Conservation (phyloP, 2,888 invertebrate genomes). For the Trissolcus japonicus region DNA sequence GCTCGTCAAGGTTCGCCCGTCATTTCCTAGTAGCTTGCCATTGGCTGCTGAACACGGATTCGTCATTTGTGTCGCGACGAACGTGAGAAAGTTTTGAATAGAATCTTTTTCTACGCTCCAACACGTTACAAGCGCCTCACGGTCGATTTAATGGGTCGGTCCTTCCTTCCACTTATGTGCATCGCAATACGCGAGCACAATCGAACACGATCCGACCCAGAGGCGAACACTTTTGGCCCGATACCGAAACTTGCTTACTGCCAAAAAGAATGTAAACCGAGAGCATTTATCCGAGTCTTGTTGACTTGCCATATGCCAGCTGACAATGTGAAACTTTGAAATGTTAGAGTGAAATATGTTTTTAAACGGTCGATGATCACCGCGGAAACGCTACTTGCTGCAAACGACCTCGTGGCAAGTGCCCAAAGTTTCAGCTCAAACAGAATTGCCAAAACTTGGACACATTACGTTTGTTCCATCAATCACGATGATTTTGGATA, state of each 20-base stretch:
- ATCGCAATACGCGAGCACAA: constrained; percentile 34
- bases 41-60: constrained; percentile 60
- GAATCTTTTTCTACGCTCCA: constrained; percentile 45
- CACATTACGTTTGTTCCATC: neutral
- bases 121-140: constrained; percentile 41
- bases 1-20: constrained; percentile 38
- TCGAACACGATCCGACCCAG: constrained; percentile 15
- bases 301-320: too few relatives aligned
- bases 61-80: constrained; percentile 61
- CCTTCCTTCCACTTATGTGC: constrained; percentile 53
- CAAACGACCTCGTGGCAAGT: constrained; percentile 4
- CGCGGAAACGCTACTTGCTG: neutral
- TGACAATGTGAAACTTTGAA: too few relatives aligned
- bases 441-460: neutral
- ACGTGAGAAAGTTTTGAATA: constrained; percentile 60
- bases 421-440: neutral
- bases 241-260: too few relatives aligned
- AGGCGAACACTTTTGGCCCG: constrained; percentile 24
- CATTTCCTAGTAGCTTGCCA: constrained; percentile 41
- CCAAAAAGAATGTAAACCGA: too few relatives aligned
- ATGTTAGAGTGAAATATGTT: too few relatives aligned
- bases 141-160: constrained; percentile 51
- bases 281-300: too few relatives aligned
- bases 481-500: neutral
- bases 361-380: constrained; percentile 1